phyloP scores from a whole-genome alignment of 2,797 vertebrate genomes.

The Cirrhinus molitorella region DNA sequence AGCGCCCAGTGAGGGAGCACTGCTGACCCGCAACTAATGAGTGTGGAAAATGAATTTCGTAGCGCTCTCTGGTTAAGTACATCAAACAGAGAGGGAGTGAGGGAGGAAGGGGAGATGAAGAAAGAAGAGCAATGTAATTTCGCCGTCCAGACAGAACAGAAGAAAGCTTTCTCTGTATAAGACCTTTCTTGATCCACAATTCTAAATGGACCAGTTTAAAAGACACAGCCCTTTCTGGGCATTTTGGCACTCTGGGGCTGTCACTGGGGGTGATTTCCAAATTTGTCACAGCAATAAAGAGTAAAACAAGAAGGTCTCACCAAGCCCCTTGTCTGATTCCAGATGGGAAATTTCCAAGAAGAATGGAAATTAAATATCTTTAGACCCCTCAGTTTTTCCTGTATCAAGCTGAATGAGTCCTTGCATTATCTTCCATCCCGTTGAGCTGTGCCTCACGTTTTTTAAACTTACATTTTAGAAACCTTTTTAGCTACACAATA shows the following conservation, averaged over 20 bases:
- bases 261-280: conserved; percentile 29
- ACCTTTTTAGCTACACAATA: background rate
- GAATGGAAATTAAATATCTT: background rate
- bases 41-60: conserved; percentile 34
- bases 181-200: conserved; percentile 4
- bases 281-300: conserved; percentile 27
- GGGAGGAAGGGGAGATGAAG: conserved; percentile 12
- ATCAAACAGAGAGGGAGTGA: conserved; percentile 31
- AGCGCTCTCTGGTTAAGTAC: conserved; percentile 30
- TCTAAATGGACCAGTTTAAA: conserved; percentile 11
- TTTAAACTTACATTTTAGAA: background rate
- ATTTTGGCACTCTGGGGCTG: background rate
- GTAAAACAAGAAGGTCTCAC: conserved; percentile 16
- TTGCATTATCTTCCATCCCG: background rate
- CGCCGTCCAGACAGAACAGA: conserved; percentile 27
- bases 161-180: conserved; percentile 38
- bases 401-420: background rate
- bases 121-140: conserved; percentile 19
- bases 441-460: background rate
- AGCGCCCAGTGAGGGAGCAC: conserved; percentile 29
- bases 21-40: conserved; percentile 36
- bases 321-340: conserved; percentile 10
- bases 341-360: conserved; percentile 31
- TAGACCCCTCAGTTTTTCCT: no score
- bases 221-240: background rate